Base-by-base conservation (phyloP, 2,797 vertebrate genomes). In the Enteromius afrohamiltoni region DNA sequence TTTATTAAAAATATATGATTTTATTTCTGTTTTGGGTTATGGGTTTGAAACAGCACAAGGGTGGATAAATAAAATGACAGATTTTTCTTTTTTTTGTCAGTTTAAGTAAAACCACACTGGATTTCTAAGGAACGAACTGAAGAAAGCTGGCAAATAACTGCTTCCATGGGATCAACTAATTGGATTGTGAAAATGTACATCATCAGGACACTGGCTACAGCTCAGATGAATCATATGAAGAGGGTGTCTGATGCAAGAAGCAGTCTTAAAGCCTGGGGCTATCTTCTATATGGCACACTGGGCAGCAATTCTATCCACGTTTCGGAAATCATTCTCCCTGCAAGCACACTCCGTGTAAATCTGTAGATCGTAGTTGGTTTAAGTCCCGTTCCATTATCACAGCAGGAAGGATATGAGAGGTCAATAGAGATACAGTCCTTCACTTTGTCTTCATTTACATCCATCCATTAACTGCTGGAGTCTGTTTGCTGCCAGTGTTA, bases 391-490 rank as follows among this genome's bases (percentile, higher is more conserved):
- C 45, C 45, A 67, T 79, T 79, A 79, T 51, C 62, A 79, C 29
- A 23, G 45, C 77, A 67, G 60, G 77, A 77, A 77, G 75, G 37
- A 29, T 77, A 77, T 34, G 17, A 51, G 42, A 65, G 77, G 60
- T 78, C 77, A 78, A n/a, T 9, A 55, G 51, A 62, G 75, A 65
- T 62, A 49, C 23, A 49, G 26, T 34, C 40, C 58, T 65, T 78
- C 42, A 31, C 60, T 78, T 49, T 78, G 60, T 34, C 42, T 65
- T 78, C 60, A 78, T 65, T 78, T 49, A 78, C 14, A 64, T 78
- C 42, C 42, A 65, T 47, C 40, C 42, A 49, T 29, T 78, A 64
- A 65, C 77, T 0, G 40, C 21, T 49, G 42, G 40, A 78, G 60
- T 78, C 77, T 49, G 16, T 19, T 29, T 29, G 16, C 34, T 31